Evolutionary conservation across 2,888 invertebrate species (phyloP), one percentile per base, ranked within the genome.

Genomic region (Philaethria dido): DNA sequence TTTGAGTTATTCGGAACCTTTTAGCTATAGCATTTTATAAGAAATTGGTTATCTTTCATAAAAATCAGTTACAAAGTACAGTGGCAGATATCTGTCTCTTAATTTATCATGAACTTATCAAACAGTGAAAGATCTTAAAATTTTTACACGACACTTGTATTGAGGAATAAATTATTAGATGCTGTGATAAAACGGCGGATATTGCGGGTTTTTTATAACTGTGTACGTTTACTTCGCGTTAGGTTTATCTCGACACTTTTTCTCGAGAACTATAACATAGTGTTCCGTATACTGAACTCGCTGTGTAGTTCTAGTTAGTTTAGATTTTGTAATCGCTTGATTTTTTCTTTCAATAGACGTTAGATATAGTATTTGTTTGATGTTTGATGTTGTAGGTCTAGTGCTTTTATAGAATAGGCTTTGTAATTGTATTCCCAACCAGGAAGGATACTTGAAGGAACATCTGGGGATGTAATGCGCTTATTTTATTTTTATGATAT

Each of bases 331-430:
- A 71, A 75, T 73, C 74, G 75, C 78, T 73, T 73, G 73, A 72
- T 75, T 78, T 47, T 79, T 69, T 68, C 77, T 81, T 78, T 70
- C 73, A 78, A 79, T 86, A 47, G 18, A 14, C 9, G 33, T 14
- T 47, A 60, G 60, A 20, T 60, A 25, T 25, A 18, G 44, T 52
- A 81, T 88, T 91, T 83, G 83, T 90, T 91, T 90, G 85, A 86
- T 89, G 91, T 91, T 92, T 87, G 90, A 77, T 92, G 91, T 92
- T 82, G 77, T 89, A 86, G 87, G 84, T 64, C 80, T 90, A 91
- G 89, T 90, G 90, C 89, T 91, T 92, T 89, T 87, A 85, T 89
- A 90, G 88, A 84, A 70, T 73, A 75, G 73, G 75, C n/a, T n/a
- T n/a, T n/a, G n/a, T n/a, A n/a, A n/a, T n/a, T n/a, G n/a, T n/a